Conservation (phyloP, 2,113 vertebrate species). For the Brachyhypopomus gauderio region DNA sequence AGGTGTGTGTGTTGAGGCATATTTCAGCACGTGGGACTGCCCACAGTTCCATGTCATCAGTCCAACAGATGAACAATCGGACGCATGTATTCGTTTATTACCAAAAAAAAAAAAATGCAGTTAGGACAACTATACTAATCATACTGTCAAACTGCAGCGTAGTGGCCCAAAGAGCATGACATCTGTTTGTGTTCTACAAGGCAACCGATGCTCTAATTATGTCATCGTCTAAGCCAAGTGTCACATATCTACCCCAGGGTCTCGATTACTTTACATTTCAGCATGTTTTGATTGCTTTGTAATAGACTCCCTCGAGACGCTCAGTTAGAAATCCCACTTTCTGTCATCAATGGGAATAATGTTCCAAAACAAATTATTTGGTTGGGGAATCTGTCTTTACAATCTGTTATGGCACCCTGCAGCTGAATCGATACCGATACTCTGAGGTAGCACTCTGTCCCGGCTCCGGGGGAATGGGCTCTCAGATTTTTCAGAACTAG, state of each 20-base stretch:
- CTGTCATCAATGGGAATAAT: neutral
- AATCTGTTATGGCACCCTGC: neutral
- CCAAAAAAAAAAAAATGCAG: neutral
- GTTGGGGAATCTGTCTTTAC: neutral
- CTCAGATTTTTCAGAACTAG: neutral
- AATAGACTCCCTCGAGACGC: constrained; percentile 47
- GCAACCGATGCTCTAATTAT: constrained; percentile 32
- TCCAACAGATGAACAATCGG: neutral
- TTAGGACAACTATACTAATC: constrained; percentile 1
- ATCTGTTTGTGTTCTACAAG: constrained; percentile 51
- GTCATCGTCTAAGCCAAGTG: constrained; percentile 55
- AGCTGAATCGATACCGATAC: neutral
- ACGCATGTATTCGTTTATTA: neutral
- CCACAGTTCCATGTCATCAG: neutral
- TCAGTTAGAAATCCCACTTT: constrained; percentile 7
- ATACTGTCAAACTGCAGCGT: neutral
- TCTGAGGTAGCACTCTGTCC: neutral
- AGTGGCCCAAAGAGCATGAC: constrained; percentile 43
- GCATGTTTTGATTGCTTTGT: constrained; percentile 59
- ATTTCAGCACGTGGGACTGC: too few species aligned
- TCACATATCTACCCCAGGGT: constrained; percentile 50
- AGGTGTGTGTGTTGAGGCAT: neutral
- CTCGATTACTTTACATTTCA: constrained; percentile 60
- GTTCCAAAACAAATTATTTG: constrained; percentile 30
- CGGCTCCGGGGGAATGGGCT: neutral